Conservation (phyloP, 2,113 vertebrate species). For the Tachysurus fulvidraco region DNA sequence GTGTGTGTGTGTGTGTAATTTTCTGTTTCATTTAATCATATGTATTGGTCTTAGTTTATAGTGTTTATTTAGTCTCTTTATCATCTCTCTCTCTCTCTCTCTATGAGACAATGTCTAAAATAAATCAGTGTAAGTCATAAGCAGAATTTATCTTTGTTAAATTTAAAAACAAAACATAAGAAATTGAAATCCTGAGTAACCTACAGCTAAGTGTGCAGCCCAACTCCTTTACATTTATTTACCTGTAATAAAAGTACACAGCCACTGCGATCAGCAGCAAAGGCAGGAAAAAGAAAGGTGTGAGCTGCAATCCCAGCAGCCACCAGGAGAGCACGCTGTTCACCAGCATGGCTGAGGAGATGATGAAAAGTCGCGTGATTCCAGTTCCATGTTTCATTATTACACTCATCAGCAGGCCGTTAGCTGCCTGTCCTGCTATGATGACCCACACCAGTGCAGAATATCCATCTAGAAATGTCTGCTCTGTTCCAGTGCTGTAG, state of each 20-base stretch:
- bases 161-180: not conserved
- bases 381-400: constrained; percentile 93
- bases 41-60: too few species aligned
- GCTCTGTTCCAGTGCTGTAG: constrained; percentile 54
- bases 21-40: too few species aligned
- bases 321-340: constrained; percentile 82
- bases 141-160: not conserved
- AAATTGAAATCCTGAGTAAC: not conserved
- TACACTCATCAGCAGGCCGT: constrained; percentile 89
- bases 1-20: too few species aligned
- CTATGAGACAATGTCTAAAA: too few species aligned
- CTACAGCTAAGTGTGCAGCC: not conserved
- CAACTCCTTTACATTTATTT: constrained; percentile 44
- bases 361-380: constrained; percentile 91
- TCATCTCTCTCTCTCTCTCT: too few species aligned
- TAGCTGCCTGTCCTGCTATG: constrained; percentile 84
- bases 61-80: too few species aligned
- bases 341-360: constrained; percentile 91
- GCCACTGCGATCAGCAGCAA: constrained; percentile 79
- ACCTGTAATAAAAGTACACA: constrained; percentile 84
- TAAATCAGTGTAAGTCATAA: not conserved
- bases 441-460: constrained; percentile 78
- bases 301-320: constrained; percentile 83
- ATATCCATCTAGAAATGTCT: constrained; percentile 82
- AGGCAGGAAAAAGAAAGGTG: constrained; percentile 79